Percentiles rank a stretch among this genome's conserved stretches.
Evolutionary conservation across 2,113 vertebrate genomes (phyloP).

Genomic region (Hippocampus comes): DNA sequence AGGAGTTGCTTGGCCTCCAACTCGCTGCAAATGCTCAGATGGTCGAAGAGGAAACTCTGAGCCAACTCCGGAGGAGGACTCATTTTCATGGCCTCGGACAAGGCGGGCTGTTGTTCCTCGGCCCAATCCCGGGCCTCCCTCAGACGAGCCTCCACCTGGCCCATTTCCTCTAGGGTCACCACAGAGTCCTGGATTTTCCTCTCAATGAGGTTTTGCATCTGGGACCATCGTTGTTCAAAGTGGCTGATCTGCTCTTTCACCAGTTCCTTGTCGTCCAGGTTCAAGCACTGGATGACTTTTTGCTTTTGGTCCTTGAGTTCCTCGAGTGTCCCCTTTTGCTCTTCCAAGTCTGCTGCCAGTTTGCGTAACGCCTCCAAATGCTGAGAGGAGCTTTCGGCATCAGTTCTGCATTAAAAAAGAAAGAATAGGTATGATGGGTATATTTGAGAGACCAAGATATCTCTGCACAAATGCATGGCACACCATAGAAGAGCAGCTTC

Average conservation of each 20-base stretch:
- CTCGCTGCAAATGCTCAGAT: slow-evolving; percentile 87
- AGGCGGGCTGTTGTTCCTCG: slow-evolving; percentile 82
- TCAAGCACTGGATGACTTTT: slow-evolving; percentile 83
- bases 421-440: background rate
- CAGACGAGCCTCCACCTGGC: slow-evolving; percentile 78
- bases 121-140: slow-evolving; percentile 90
- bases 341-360: slow-evolving; percentile 77
- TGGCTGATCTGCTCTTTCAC: slow-evolving; percentile 89
- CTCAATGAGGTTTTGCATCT: slow-evolving; percentile 84
- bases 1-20: slow-evolving; percentile 88
- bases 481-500: too few relatives aligned
- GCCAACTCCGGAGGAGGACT: slow-evolving; percentile 89
- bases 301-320: slow-evolving; percentile 89
- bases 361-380: slow-evolving; percentile 86
- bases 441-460: background rate
- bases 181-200: slow-evolving; percentile 85
- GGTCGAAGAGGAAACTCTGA: slow-evolving; percentile 88
- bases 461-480: too few relatives aligned
- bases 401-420: slow-evolving; percentile 72
- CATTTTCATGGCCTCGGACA: slow-evolving; percentile 85
- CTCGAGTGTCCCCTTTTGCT: slow-evolving; percentile 81
- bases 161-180: slow-evolving; percentile 84
- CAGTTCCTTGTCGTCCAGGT: slow-evolving; percentile 89
- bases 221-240: slow-evolving; percentile 90
- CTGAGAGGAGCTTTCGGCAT: slow-evolving; percentile 86